Percentiles rank a stretch among this genome's conserved stretches.
These are phyloP conservation scores for Sabatieria punctata DNA, from an alignment of 2,888 invertebrate genomes.

Conservation along the genomic window DNA sequence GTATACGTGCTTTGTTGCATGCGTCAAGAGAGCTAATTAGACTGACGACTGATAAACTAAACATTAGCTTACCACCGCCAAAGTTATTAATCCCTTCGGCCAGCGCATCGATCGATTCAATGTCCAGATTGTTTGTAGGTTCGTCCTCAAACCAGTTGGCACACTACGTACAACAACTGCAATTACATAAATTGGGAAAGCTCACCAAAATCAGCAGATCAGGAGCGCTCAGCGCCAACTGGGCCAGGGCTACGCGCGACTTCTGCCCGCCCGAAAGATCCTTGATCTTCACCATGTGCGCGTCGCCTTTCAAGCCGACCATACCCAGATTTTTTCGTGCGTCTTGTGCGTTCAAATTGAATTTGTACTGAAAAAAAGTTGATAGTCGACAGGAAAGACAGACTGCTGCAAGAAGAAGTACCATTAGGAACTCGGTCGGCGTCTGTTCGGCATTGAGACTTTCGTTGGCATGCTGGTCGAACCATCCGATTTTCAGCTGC, in stretches of 20 bases:
- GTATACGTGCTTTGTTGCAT: too few relatives aligned
- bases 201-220: constrained; percentile 72
- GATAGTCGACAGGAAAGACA: too few relatives aligned
- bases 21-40: too few relatives aligned
- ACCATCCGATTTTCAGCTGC: constrained; percentile 80
- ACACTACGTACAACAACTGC: too few relatives aligned
- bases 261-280: constrained; percentile 55
- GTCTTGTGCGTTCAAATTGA: constrained; percentile 15
- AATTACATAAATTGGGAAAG: too few relatives aligned
- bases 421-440: constrained; percentile 80
- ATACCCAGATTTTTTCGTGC: constrained; percentile 85
- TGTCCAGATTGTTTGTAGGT: constrained; percentile 97
- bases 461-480: constrained; percentile 98
- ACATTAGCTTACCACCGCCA: constrained; percentile 54
- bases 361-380: background rate
- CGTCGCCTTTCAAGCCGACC: constrained; percentile 87
- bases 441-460: constrained; percentile 91
- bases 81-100: constrained; percentile 90
- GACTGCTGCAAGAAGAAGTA: too few relatives aligned
- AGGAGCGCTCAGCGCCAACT: constrained; percentile 80
- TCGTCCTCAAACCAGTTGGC: constrained; percentile 58
- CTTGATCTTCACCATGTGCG: constrained; percentile 93
- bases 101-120: constrained; percentile 96
- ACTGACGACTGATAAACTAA: too few relatives aligned
- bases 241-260: constrained; percentile 75